Percentiles rank a stretch among this genome's conserved stretches.
Evolutionary conservation across 2,113 vertebrate species (phyloP).

Genomic region (Murina feae): DNA sequence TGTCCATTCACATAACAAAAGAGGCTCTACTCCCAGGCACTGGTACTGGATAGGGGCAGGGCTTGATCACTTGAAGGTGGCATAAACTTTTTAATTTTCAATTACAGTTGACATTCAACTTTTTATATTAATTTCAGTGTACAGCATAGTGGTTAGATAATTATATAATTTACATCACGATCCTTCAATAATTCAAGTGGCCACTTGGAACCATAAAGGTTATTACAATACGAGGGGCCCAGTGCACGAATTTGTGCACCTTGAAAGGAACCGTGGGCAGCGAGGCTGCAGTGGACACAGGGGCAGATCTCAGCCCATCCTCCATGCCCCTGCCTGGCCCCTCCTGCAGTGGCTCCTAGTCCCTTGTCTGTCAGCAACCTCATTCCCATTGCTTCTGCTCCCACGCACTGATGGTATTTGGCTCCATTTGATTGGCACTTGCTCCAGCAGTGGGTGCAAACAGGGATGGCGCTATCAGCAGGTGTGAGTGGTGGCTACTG

Average conservation of each 20-base stretch:
- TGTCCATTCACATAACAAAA: background rate
- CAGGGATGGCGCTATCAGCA: too few species aligned
- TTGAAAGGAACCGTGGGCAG: too few species aligned
- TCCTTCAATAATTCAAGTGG: background rate
- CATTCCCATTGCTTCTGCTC: accelerated
- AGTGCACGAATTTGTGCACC: too few species aligned
- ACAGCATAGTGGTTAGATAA: background rate
- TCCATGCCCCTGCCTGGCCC: too few species aligned
- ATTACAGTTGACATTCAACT: background rate
- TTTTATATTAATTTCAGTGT: background rate
- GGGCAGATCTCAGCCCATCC: too few species aligned
- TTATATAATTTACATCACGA: background rate
- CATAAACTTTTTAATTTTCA: background rate
- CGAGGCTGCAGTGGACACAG: too few species aligned
- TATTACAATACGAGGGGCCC: background rate
- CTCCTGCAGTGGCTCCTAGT: too few species aligned
- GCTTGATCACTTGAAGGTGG: background rate
- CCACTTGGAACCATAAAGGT: background rate
- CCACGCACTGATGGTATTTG: accelerated
- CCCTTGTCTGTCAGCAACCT: too few species aligned
- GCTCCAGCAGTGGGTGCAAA: too few species aligned
- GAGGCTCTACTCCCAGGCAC: background rate
- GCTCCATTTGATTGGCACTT: too few species aligned
- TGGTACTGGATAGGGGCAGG: background rate
- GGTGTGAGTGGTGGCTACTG: too few species aligned